A percentile compares a stretch with the other conserved stretches of the same genome.
Evolutionary conservation across 2,888 invertebrate species (phyloP).

Genomic region (Schrankia costaestrigalis): DNA sequence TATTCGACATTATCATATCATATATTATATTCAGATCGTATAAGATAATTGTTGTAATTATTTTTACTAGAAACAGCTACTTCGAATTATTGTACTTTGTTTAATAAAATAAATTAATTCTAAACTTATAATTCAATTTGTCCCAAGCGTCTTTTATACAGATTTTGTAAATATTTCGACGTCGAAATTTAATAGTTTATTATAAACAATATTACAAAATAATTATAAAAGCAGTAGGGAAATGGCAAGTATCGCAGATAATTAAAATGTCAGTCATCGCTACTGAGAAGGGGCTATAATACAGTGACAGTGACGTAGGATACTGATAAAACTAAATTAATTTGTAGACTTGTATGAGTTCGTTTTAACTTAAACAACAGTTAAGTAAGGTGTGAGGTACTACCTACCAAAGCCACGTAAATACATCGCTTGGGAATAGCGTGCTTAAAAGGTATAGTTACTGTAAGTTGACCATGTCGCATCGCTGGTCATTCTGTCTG

Average conservation of each 20-base stretch:
- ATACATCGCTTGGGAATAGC: conserved; percentile 40
- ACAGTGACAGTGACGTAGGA: conserved; percentile 44
- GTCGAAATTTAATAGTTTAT: background rate
- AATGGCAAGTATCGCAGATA: conserved; percentile 35
- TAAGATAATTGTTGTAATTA: no score
- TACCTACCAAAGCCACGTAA: conserved; percentile 1
- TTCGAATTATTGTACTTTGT: no score
- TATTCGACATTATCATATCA: no score
- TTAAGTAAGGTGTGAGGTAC: conserved; percentile 14
- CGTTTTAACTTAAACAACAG: background rate
- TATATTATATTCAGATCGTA: no score
- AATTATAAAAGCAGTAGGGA: conserved; percentile 40
- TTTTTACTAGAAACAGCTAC: no score
- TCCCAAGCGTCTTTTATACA: no score
- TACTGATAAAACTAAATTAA: conserved; percentile 45
- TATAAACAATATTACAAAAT: conserved; percentile 13
- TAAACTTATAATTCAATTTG: no score
- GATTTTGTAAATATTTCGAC: background rate
- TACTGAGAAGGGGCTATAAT: conserved; percentile 37
- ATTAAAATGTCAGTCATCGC: conserved; percentile 48
- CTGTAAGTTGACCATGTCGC: no score
- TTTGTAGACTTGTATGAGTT: conserved; percentile 27
- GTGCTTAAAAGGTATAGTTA: conserved; percentile 34
- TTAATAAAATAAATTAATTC: background rate
- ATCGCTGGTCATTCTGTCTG: conserved; percentile 17